Percentiles rank a stretch among this genome's conserved stretches.
Evolutionary conservation across 2,113 vertebrate genomes (phyloP).

Genomic region (Motacilla tschutschensis): DNA sequence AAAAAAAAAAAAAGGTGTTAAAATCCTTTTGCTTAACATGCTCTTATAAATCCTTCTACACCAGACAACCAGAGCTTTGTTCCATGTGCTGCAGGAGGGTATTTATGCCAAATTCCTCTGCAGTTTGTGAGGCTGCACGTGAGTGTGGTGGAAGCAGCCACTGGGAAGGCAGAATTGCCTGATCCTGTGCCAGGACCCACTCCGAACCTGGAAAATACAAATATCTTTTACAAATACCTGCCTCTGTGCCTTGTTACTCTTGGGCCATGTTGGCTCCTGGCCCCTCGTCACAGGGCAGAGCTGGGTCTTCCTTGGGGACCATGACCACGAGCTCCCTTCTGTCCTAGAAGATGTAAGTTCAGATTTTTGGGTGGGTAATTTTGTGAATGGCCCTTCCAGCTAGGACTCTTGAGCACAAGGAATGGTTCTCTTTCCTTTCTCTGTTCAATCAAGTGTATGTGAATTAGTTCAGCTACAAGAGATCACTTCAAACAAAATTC

Average conservation of each 20-base stretch:
- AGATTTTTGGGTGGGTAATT: neutral
- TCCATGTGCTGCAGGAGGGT: neutral
- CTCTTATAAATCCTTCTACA: neutral
- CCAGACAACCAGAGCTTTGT: neutral
- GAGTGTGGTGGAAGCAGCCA: neutral
- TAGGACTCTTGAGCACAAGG: neutral
- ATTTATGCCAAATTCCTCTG: neutral
- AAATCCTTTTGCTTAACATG: neutral
- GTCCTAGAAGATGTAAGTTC: accelerated
- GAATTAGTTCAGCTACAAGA: neutral
- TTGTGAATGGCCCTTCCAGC: neutral
- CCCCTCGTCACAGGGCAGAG: neutral
- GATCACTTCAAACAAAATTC: neutral
- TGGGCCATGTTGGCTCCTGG: accelerated
- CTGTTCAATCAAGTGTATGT: neutral
- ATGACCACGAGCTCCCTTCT: neutral
- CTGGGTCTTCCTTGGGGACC: neutral
- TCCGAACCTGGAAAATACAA: neutral
- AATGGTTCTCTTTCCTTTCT: neutral
- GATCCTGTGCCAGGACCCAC: neutral
- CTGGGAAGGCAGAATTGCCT: neutral
- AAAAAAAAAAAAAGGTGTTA: neutral
- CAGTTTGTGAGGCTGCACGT: neutral
- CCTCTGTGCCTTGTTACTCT: neutral
- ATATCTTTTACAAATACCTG: neutral